These are phyloP conservation scores for Premnoplex brunnescens DNA, from an alignment of 2,797 vertebrate species.

Conservation along the genomic window DNA sequence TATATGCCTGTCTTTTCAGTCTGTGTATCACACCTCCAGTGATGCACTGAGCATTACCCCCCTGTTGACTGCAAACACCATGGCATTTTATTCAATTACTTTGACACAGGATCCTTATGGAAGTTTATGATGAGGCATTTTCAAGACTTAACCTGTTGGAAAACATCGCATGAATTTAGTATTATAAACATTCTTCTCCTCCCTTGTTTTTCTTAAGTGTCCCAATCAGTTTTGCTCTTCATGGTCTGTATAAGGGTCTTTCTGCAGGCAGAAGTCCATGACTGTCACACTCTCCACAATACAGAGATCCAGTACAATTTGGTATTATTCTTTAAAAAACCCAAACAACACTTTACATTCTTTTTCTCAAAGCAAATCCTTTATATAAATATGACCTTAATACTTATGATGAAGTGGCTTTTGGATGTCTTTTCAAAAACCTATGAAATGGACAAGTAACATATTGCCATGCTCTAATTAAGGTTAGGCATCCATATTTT, in stretches of 20 bases:
- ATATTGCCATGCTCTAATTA: neutral
- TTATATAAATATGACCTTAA: neutral
- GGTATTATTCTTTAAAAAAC: neutral
- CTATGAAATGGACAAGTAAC: neutral
- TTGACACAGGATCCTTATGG: neutral
- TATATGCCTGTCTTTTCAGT: neutral
- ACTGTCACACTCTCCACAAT: neutral
- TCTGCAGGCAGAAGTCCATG: neutral
- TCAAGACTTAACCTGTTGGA: neutral
- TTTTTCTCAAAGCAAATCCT: neutral
- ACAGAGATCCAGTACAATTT: neutral
- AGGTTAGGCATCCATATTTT: neutral
- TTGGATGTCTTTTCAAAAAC: neutral
- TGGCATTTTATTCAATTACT: neutral
- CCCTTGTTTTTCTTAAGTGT: neutral
- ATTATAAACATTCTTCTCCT: neutral
- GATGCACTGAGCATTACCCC: neutral
- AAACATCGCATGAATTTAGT: neutral
- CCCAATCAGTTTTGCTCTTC: neutral
- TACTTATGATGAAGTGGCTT: rapidly evolving
- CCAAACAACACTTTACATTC: neutral
- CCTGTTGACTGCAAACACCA: neutral
- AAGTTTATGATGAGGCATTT: neutral
- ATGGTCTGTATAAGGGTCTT: neutral
- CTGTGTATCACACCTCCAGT: neutral